Evolutionary conservation across 2,113 vertebrate genomes (phyloP).

Genomic region (Tychaedon coryphoeus): DNA sequence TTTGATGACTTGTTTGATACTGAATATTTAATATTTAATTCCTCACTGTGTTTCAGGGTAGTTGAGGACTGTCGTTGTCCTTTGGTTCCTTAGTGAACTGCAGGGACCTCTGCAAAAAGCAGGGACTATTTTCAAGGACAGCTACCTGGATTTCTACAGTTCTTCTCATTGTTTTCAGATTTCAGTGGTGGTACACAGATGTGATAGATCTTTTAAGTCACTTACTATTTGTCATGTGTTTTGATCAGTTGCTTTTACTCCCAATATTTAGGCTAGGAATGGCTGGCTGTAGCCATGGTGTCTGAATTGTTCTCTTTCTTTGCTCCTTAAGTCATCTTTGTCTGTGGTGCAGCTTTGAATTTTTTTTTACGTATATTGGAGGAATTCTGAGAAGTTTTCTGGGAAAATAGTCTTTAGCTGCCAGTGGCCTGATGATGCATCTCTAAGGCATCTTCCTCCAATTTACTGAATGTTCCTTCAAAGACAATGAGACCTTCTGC

Average conservation of each 20-base stretch:
- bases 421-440: not conserved
- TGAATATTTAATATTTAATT: not conserved
- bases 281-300: not conserved
- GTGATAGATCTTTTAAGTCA: not conserved
- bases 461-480: not conserved
- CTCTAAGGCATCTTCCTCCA: not conserved
- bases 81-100: not conserved
- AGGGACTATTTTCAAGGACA: not conserved
- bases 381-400: constrained; percentile 37
- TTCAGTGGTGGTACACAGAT: not conserved
- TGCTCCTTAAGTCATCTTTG: not conserved
- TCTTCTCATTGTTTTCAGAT: not conserved
- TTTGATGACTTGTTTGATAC: not conserved
- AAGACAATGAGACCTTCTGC: not conserved
- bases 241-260: not conserved
- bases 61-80: not conserved
- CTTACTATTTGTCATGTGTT: not conserved
- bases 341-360: not conserved
- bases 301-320: not conserved
- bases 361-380: not conserved
- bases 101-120: not conserved
- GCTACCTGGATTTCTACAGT: not conserved
- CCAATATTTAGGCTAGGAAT: not conserved
- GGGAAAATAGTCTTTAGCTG: not conserved
- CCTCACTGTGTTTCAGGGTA: not conserved